Conservation (phyloP, 2,888 invertebrate species). For the Alentia gelatinosa region DNA sequence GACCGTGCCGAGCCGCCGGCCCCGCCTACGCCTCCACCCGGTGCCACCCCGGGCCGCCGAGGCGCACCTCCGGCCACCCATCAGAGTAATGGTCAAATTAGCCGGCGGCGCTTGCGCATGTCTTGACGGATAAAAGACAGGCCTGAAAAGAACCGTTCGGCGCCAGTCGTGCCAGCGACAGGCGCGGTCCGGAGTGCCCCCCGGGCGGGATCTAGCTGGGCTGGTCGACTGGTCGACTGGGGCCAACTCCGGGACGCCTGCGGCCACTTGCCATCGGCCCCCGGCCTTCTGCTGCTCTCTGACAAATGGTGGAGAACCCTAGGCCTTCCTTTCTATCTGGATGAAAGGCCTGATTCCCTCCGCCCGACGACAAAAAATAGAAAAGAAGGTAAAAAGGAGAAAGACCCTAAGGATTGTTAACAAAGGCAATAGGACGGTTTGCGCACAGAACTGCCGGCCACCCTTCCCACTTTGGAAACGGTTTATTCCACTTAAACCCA, state of each 20-base stretch:
- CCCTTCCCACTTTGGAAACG: too few relatives aligned
- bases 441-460: too few relatives aligned
- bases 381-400: too few relatives aligned
- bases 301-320: conserved; percentile 16
- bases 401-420: background rate
- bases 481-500: too few relatives aligned
- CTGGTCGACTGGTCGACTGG: background rate
- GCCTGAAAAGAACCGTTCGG: conserved; percentile 35
- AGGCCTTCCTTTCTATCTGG: background rate
- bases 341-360: background rate
- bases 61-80: conserved; percentile 22
- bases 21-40: background rate
- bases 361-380: background rate
- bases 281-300: background rate
- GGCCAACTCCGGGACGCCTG: background rate
- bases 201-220: background rate
- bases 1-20: background rate
- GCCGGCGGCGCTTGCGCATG: conserved; percentile 13
- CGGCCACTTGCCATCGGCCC: background rate
- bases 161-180: background rate
- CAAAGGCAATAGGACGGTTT: background rate
- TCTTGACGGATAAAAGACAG: conserved; percentile 41
- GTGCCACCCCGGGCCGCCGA: background rate
- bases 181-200: background rate
- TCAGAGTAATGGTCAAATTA: conserved; percentile 47